phyloP scores from a whole-genome alignment of 2,113 vertebrate genomes.

The Crotalus horridus region DNA sequence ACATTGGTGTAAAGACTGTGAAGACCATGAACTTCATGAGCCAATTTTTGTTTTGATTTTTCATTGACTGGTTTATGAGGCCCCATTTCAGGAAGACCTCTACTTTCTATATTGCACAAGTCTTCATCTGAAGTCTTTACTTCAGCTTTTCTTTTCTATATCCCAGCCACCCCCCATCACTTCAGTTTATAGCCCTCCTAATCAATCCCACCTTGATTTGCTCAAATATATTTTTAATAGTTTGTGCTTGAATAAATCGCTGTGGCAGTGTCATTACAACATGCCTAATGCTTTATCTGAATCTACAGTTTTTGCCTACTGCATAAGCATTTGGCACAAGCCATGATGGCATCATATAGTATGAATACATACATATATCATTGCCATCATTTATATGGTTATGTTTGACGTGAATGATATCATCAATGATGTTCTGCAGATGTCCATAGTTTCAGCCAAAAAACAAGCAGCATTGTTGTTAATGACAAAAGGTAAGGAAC shows the following conservation, averaged over 20 bases:
- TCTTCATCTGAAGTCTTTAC: neutral
- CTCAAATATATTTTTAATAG: neutral
- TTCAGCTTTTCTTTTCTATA: neutral
- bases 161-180: neutral
- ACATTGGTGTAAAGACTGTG: neutral
- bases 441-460: neutral
- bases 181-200: neutral
- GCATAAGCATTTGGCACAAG: neutral
- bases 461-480: neutral
- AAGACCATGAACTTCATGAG: neutral
- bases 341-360: neutral
- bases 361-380: neutral
- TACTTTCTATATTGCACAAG: neutral
- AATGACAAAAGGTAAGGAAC: neutral
- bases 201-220: neutral
- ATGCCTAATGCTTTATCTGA: neutral
- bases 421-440: neutral
- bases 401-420: neutral
- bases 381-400: neutral
- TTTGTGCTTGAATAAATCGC: neutral
- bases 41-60: neutral
- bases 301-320: neutral
- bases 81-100: neutral
- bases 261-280: neutral
- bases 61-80: neutral